These are phyloP conservation scores for Ploceus nigricollis DNA, from an alignment of 2,113 vertebrate genomes.

Conservation along the genomic window DNA sequence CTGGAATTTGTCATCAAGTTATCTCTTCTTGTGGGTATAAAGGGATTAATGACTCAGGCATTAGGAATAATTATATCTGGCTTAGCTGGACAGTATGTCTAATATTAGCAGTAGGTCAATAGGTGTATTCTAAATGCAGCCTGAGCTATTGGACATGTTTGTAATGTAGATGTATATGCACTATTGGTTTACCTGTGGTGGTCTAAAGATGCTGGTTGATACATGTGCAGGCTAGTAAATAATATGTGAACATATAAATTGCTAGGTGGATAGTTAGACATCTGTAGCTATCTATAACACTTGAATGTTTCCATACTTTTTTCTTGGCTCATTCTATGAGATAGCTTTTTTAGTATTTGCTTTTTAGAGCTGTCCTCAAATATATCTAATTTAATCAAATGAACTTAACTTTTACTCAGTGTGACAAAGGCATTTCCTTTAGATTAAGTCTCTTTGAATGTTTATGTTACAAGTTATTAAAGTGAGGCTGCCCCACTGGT, in stretches of 20 bases:
- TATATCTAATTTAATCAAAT: background rate
- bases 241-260: background rate
- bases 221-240: background rate
- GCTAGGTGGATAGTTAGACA: background rate
- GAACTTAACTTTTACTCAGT: background rate
- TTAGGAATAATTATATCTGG: constrained; percentile 19
- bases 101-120: background rate
- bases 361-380: background rate
- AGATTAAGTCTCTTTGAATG: background rate
- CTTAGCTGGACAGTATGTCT: background rate
- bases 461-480: background rate
- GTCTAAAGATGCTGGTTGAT: background rate
- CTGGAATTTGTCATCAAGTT: constrained; percentile 24
- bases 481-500: background rate
- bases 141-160: background rate
- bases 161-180: background rate
- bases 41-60: constrained; percentile 22
- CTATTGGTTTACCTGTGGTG: background rate
- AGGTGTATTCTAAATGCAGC: background rate
- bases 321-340: background rate
- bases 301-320: background rate
- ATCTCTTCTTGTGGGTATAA: background rate
- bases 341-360: background rate
- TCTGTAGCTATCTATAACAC: background rate
- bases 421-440: background rate